A percentile compares a stretch with the other conserved stretches of the same genome.
Conservation (phyloP, 1,140 invertebrate genomes). For the Mamestra configurata region DNA sequence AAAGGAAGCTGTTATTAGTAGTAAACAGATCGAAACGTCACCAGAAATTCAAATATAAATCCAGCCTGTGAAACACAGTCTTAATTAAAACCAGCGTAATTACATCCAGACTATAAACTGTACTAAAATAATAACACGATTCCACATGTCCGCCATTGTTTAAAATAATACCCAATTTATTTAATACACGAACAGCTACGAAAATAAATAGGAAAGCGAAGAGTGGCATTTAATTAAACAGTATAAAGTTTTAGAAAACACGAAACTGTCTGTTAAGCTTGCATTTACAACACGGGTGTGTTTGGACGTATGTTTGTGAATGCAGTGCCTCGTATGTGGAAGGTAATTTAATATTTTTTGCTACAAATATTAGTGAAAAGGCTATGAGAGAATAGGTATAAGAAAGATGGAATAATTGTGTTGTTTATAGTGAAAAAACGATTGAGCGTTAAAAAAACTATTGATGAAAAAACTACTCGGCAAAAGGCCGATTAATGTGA, state of each 20-base stretch:
- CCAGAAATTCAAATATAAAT: too few relatives aligned
- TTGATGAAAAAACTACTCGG: too few relatives aligned
- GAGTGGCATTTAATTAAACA: constrained; percentile 74
- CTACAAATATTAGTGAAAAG: too few relatives aligned
- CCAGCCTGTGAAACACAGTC: not conserved
- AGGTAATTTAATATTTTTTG: too few relatives aligned
- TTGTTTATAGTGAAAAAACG: too few relatives aligned
- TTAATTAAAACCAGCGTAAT: constrained; percentile 6
- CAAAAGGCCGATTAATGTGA: too few relatives aligned
- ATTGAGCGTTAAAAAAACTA: too few relatives aligned
- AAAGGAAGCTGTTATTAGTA: too few relatives aligned
- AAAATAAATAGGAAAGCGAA: constrained; percentile 44
- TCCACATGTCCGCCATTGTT: constrained; percentile 38
- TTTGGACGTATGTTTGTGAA: not conserved
- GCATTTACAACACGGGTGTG: not conserved
- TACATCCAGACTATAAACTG: not conserved
- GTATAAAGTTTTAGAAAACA: constrained; percentile 60
- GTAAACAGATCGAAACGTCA: too few relatives aligned
- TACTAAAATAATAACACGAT: constrained; percentile 4
- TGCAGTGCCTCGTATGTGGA: not conserved
- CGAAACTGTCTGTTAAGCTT: constrained; percentile 39
- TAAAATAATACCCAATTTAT: constrained; percentile 67
- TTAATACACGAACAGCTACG: constrained; percentile 62
- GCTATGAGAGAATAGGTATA: too few relatives aligned
- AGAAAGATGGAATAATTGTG: too few relatives aligned